These are phyloP conservation scores for Eublepharis macularius DNA, from an alignment of 2,113 vertebrate species.

Conservation along the genomic window DNA sequence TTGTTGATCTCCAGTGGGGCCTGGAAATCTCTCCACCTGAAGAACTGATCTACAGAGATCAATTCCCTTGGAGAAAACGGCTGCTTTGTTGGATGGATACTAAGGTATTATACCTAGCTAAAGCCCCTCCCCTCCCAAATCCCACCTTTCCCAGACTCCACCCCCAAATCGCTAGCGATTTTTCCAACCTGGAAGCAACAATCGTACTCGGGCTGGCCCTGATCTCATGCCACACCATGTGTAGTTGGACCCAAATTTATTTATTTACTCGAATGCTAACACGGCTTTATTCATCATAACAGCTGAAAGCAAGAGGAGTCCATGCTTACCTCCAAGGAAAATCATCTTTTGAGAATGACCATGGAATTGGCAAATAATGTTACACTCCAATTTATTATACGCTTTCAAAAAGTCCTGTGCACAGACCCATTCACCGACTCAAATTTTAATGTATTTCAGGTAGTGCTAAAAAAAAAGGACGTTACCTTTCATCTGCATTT, in stretches of 20 bases:
- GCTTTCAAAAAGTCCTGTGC: constrained; percentile 61
- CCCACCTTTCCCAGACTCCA: neutral
- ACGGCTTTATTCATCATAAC: constrained; percentile 11
- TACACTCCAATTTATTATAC: constrained; percentile 59
- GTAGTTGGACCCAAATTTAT: neutral
- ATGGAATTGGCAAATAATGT: constrained; percentile 65
- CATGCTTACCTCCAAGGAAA: constrained; percentile 57
- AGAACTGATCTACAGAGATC: too few relatives aligned
- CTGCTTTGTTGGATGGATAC: too few relatives aligned
- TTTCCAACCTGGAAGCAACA: too few relatives aligned
- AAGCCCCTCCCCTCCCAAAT: constrained; percentile 38
- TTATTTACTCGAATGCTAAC: neutral
- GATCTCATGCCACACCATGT: too few relatives aligned
- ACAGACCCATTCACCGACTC: constrained; percentile 60
- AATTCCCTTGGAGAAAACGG: too few relatives aligned
- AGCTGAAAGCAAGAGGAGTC: constrained; percentile 46
- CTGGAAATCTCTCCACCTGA: too few relatives aligned
- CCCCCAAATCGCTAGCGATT: too few relatives aligned
- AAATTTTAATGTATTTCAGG: constrained; percentile 68
- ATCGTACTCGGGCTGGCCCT: too few relatives aligned
- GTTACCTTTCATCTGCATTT: constrained; percentile 74
- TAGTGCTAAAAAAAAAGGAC: constrained; percentile 72
- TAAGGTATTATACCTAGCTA: too few relatives aligned
- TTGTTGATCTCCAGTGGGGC: too few relatives aligned
- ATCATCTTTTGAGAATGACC: constrained; percentile 59